Base-by-base conservation (phyloP, 2,113 vertebrate species). In the Cyrtonyx montezumae region DNA sequence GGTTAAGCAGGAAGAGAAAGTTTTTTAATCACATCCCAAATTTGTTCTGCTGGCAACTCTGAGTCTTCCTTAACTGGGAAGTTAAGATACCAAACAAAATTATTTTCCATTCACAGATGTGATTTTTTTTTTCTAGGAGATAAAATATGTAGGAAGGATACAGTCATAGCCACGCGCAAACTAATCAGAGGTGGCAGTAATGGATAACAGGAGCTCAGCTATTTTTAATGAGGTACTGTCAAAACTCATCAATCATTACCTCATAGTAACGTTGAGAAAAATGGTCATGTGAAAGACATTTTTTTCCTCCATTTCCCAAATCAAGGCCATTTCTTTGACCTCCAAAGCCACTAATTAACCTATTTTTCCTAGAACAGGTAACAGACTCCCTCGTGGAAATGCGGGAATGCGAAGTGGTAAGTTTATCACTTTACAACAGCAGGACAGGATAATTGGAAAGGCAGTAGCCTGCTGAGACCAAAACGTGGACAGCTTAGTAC, bases 91-190 rank as follows among this genome's bases (percentile, higher is more conserved):
- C 74, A 71, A 23, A 48, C 58, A 28, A 23, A 40, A 61, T 73
- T 46, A 11, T 84, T 65, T 79, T 69, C 10, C 32, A 28, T 34
- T 69, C 58, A 82, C 53, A 81, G 45, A 76, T 28, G 20, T 37
- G 25, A 1, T 65, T 63, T 82, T 53, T 53, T 49, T 53, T 84
- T 93, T 28, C 66, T 79, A 84, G 25, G 45, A 76, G 22, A 79
- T 96, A 75, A 88, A 84, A 96, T 94, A 94, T 96, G 81, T 73
- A 95, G 74, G 81, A 93, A 90, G 80, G 53, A 73, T 59, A 51
- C 0, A 1, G 69, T 81, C 58, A 58, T n/a, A 90, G 53, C 18
- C 11, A 8, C 12, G 25, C 71, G 90, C 75, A 65, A 88, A 61
- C 36, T 96, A 92, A 95, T 93, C 10, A 21, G 88, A 90, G 56